Base-by-base conservation (phyloP, 2,797 vertebrate genomes). In the Coluber constrictor region DNA sequence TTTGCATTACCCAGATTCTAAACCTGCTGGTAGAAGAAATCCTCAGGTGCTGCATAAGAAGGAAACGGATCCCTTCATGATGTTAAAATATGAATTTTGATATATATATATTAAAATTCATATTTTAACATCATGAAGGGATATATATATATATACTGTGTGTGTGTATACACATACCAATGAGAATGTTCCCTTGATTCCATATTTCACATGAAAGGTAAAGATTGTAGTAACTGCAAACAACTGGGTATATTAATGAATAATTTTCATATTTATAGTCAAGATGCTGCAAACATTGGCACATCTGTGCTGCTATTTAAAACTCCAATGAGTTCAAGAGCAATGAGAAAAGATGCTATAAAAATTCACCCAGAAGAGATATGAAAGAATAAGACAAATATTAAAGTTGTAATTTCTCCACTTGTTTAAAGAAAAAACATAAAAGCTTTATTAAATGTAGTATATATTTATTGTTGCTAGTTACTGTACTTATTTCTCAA, bases 201-300 rank as follows among this genome's bases (percentile, higher is more conserved):
- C 5, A 7, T 89, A 88, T 91, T 43, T 90, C 66, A 63, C 43
- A 55, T 83, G 92, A 61, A 32, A 93, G 54, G 91, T 86, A 54
- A 66, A 92, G 92, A 92, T 93, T 90, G 66, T 59, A 93, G 63
- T 90, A 95, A 92, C 91, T 60, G 37, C 25, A 88, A 91, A 89
- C 32, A 86, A 55, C 92, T 55, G 3, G 61, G 60, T 54, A 83
- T 89, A 87, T 79, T 74, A 12, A 88, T 60, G 66, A 90, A 86
- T 95, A 88, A 70, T 60, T 93, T 25, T 90, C 89, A 86, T 96
- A 91, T 94, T 70, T 95, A 93, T 95, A 95, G 93, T 92, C 88
- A 92, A 60, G 88, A 70, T 86, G 87, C 32, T 89, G 51, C 51
- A 93, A 83, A 93, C 51, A 89, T 86, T 79, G 70, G 87, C 70